Conservation (phyloP, 1,140 invertebrate species). For the Drosophila teissieri region DNA sequence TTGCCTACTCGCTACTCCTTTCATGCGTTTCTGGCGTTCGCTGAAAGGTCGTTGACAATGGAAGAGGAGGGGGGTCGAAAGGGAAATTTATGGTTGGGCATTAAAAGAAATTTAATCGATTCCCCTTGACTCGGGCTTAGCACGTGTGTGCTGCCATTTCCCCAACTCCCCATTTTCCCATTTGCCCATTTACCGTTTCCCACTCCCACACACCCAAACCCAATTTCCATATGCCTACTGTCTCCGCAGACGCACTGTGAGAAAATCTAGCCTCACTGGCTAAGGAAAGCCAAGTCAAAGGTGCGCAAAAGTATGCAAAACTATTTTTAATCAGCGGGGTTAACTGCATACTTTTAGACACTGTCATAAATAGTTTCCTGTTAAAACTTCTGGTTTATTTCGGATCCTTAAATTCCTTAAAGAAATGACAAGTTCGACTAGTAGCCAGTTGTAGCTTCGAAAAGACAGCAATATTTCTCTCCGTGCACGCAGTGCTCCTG, state of each 20-base stretch:
- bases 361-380: no score
- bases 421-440: no score
- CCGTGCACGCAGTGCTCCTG: conserved; percentile 2
- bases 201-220: conserved; percentile 8
- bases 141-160: conserved; percentile 61
- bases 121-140: conserved; percentile 44
- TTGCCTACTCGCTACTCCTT: not conserved
- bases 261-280: not conserved
- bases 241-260: conserved; percentile 8
- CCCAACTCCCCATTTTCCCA: not conserved
- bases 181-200: not conserved
- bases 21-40: conserved; percentile 14
- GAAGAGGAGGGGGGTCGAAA: conserved; percentile 13
- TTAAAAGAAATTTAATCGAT: conserved; percentile 79
- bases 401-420: no score
- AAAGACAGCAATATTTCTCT: not conserved
- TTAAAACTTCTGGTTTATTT: no score
- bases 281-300: no score
- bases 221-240: conserved; percentile 48
- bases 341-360: no score
- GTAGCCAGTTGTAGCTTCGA: not conserved
- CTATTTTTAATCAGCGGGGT: no score
- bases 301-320: no score
- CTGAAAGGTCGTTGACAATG: conserved; percentile 78
- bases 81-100: conserved; percentile 74